Percentiles rank a stretch among this genome's conserved stretches.
Evolutionary conservation across 1,140 invertebrate genomes (phyloP).

Genomic region (Probaryconus sp.): DNA sequence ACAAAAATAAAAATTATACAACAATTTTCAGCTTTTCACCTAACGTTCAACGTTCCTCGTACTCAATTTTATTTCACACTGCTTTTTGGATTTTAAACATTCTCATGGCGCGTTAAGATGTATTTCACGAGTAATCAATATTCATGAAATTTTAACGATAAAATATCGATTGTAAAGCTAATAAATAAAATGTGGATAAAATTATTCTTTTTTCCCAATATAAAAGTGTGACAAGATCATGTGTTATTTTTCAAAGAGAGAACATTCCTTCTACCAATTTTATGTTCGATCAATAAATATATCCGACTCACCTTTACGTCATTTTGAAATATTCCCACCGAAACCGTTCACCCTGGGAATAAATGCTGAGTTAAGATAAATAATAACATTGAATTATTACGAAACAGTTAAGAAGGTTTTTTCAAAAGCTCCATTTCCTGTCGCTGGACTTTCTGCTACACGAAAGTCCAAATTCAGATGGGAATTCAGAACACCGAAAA

Average conservation of each 20-base stretch:
- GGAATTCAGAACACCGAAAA: too few species aligned
- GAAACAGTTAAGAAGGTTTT: conserved; percentile 23
- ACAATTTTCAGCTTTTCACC: too few species aligned
- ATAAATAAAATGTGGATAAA: too few species aligned
- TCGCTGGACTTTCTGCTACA: conserved; percentile 18
- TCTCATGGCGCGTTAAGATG: too few species aligned
- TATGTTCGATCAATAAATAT: conserved; percentile 44
- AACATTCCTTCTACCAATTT: too few species aligned
- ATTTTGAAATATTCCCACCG: conserved; percentile 36
- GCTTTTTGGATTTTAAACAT: too few species aligned
- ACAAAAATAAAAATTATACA: background rate
- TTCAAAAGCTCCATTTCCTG: conserved; percentile 32
- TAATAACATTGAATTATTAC: conserved; percentile 44
- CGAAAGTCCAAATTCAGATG: conserved; percentile 19
- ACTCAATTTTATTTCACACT: too few species aligned
- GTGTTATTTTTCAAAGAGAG: background rate
- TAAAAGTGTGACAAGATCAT: background rate
- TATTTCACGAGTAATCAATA: too few species aligned
- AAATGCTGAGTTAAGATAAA: conserved; percentile 48
- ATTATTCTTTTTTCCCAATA: conserved; percentile 3
- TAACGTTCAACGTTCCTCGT: too few species aligned
- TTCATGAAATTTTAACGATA: too few species aligned
- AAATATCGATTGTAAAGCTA: too few species aligned
- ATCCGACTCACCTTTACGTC: conserved; percentile 46
- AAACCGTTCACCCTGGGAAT: conserved; percentile 19